Evolutionary conservation across 2,888 invertebrate genomes (phyloP).

Genomic region (Gryllus longicercus): DNA sequence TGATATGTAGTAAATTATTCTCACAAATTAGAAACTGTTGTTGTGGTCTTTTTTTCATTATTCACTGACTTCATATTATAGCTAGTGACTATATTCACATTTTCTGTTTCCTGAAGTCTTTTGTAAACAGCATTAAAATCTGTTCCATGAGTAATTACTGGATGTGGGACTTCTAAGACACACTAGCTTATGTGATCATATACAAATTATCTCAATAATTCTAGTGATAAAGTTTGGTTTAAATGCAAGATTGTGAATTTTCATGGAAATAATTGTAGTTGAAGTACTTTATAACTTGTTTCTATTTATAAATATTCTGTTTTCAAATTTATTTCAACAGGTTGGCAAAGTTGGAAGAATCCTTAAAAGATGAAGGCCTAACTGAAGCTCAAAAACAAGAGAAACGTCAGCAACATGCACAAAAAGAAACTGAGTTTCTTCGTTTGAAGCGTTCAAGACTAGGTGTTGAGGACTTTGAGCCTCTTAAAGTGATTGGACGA

Average conservation of each 20-base stretch:
- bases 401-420: slow-evolving; percentile 90
- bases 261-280: slow-evolving; percentile 18
- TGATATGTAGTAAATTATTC: too few species aligned
- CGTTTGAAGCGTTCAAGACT: slow-evolving; percentile 91
- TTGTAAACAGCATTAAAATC: too few species aligned
- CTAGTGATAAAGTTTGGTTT: too few species aligned
- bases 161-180: too few species aligned
- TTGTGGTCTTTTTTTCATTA: too few species aligned
- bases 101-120: too few species aligned
- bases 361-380: slow-evolving; percentile 91
- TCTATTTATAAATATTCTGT: slow-evolving; percentile 12
- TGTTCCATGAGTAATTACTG: too few species aligned
- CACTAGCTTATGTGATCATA: too few species aligned
- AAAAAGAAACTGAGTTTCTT: slow-evolving; percentile 98
- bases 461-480: slow-evolving; percentile 97
- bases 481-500: slow-evolving; percentile 89
- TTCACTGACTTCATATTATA: too few species aligned
- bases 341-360: slow-evolving; percentile 90
- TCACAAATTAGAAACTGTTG: too few species aligned
- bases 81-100: too few species aligned
- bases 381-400: slow-evolving; percentile 93
- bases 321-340: slow-evolving; percentile 47
- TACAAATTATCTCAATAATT: too few species aligned
- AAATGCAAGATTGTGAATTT: background rate
- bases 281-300: background rate